Evolutionary conservation across 2,113 vertebrate genomes (phyloP).

Genomic region (Pterocles orientalis): DNA sequence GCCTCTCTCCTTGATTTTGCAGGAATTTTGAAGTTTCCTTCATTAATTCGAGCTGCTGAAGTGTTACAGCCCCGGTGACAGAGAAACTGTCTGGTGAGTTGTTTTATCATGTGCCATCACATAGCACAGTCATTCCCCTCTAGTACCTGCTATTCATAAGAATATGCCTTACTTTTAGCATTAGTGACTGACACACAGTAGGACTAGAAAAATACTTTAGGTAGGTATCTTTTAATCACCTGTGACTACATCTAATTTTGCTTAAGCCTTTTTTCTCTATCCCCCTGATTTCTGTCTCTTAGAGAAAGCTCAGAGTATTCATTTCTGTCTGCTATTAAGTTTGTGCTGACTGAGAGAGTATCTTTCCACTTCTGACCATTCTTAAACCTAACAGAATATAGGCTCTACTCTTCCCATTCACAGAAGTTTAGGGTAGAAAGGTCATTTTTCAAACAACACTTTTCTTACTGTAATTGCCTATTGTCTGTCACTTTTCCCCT

Average conservation of each 20-base stretch:
- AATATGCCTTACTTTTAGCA: neutral
- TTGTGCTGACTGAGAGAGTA: neutral
- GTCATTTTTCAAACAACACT: slow-evolving; percentile 28
- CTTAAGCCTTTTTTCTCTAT: neutral
- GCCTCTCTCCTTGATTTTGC: neutral
- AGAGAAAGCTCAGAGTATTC: neutral
- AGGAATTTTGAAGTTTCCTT: neutral
- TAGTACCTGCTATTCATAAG: neutral
- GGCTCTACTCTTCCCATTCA: neutral
- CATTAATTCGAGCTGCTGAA: slow-evolving; percentile 29
- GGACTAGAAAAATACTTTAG: neutral
- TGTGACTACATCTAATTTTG: neutral
- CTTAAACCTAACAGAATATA: neutral
- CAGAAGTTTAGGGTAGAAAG: neutral
- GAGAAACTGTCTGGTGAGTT: neutral
- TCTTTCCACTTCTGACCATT: neutral
- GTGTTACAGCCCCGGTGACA: neutral
- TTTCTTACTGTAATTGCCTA: slow-evolving; percentile 35
- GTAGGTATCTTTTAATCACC: neutral
- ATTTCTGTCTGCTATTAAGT: neutral
- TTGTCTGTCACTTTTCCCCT: slow-evolving; percentile 38
- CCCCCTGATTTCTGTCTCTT: neutral
- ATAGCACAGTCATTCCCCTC: neutral
- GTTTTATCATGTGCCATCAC: neutral
- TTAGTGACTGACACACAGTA: neutral